Evolutionary conservation across 2,888 invertebrate species (phyloP).

Genomic region (Lamellibrachia satsuma): DNA sequence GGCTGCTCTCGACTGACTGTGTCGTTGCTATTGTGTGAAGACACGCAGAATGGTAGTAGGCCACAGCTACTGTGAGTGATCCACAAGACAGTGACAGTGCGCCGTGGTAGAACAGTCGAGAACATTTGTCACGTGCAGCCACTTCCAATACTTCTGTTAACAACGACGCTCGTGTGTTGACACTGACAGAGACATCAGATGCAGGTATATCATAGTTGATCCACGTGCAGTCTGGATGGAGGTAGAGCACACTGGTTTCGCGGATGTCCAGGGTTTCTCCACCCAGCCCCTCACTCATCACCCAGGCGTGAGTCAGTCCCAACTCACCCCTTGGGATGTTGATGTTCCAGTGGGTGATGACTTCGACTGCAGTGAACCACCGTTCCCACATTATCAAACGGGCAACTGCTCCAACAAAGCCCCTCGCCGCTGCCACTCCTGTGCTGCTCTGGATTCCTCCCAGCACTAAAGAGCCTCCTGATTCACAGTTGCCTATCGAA

Average conservation of each 20-base stretch:
- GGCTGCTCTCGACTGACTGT: neutral
- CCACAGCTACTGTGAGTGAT: neutral
- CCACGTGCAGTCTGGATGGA: neutral
- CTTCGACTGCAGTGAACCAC: neutral
- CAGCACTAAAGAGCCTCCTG: neutral
- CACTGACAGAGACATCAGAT: neutral
- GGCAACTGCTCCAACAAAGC: neutral
- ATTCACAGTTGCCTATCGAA: neutral
- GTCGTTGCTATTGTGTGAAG: neutral
- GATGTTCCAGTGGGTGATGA: neutral
- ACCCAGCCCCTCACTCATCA: neutral
- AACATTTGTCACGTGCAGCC: neutral
- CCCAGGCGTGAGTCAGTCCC: neutral
- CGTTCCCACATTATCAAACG: neutral
- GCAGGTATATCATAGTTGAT: neutral
- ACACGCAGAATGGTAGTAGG: neutral
- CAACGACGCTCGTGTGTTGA: neutral
- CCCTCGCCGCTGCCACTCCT: neutral
- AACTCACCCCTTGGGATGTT: neutral
- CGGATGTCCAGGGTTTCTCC: neutral
- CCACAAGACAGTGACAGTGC: neutral
- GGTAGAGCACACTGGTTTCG: neutral
- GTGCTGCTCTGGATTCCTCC: neutral
- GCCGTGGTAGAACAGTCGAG: neutral
- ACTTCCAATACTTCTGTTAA: neutral